Evolutionary conservation across 1,140 invertebrate species (phyloP), one percentile per base, ranked within the genome.

Genomic region (Diachasmimorpha longicaudata): DNA sequence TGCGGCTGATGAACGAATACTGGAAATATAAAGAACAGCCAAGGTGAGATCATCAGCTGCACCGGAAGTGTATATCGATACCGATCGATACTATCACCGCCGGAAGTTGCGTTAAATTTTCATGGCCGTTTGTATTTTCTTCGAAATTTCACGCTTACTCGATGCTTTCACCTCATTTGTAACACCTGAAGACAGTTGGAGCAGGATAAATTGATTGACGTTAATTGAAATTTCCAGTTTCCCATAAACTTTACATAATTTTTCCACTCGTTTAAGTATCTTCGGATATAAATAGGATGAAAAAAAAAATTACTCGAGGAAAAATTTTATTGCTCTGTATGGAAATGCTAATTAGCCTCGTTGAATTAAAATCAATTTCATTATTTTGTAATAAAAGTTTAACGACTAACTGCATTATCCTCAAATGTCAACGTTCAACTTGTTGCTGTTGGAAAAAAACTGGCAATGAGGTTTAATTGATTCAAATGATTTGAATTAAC

Each of bases 31-130:
- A 25, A 68, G 36, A 68, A 68, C 36, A 11, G n/a, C 36, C 36
- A 37, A 37, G 36, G 66, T 68, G 66, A 68, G 31, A 36, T 13
- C 25, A 68, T 39, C 66, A 37, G 66, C 36, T 68, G 66, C 66
- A 16, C 66, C 36, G 66, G 66, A 68, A 37, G 66, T 52, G 14
- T 39, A 68, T 63, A 63, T 68, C 36, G 66, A 68, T 68, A 68
- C 36, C n/a, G 31, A 68, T 68, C 66, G 66, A 68, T 68, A 31
- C 31, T 31, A 68, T 39, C 16, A 16, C 0, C 31, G 66, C 31
- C 31, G 66, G 66, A 68, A 37, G 66, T 68, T 68, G 66, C 66
- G 36, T 68, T 68, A 39, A 37, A 37, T 36, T 16, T 39, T 68
- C 66, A 52, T 52, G 48, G 48, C 13, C 66, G 16, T 68, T 37